Conservation (phyloP, 2,797 vertebrate species). For the Dallia pectoralis region DNA sequence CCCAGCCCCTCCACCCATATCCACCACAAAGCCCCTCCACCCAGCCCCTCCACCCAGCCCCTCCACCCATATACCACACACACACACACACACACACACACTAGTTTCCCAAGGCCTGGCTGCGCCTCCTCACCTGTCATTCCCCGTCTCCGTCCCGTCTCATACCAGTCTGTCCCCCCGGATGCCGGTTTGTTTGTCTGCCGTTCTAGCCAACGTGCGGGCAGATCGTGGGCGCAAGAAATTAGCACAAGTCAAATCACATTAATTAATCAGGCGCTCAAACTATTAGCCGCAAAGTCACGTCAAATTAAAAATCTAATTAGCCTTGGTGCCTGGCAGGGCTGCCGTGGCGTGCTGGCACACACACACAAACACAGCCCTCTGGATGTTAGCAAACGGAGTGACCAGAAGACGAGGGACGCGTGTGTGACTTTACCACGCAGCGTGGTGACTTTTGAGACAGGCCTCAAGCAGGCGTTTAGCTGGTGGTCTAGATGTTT, state of each 20-base stretch:
- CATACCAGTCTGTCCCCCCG: background rate
- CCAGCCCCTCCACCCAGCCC: too few relatives aligned
- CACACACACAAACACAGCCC: background rate
- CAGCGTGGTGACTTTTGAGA: background rate
- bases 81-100: too few relatives aligned
- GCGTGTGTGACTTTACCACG: background rate
- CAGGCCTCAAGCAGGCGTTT: background rate
- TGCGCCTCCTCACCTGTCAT: background rate
- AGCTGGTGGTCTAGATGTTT: background rate
- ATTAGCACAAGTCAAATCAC: constrained; percentile 80
- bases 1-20: too few relatives aligned
- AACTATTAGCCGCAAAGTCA: constrained; percentile 73
- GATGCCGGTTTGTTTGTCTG: constrained; percentile 59
- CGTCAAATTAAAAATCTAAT: constrained; percentile 83
- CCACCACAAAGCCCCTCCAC: too few relatives aligned
- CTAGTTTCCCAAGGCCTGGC: background rate
- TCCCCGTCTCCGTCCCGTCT: background rate
- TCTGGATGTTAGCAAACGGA: background rate
- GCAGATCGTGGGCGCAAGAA: constrained; percentile 55
- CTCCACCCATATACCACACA: too few relatives aligned
- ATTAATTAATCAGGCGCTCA: constrained; percentile 75
- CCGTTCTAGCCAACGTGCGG: constrained; percentile 35
- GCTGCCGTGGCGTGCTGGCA: constrained; percentile 33
- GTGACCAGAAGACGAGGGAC: background rate
- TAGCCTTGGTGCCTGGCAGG: constrained; percentile 68